Conservation (phyloP, 2,888 invertebrate genomes). For the Petrolisthes cinctipes region DNA sequence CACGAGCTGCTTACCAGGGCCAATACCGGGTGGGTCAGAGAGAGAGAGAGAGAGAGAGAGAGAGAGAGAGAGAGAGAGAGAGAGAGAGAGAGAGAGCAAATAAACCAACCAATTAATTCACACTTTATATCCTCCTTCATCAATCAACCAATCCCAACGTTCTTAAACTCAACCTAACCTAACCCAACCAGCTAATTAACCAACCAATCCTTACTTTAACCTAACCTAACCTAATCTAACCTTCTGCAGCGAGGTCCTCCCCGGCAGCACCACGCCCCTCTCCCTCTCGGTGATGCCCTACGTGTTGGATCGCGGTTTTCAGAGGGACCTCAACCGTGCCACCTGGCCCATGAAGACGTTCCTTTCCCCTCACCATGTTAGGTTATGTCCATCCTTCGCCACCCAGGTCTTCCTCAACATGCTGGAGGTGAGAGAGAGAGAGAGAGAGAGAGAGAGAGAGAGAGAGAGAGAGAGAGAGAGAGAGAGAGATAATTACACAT, state of each 20-base stretch:
- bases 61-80: neutral
- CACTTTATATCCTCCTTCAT: neutral
- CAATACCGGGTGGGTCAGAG: slow-evolving; percentile 79
- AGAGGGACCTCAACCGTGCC: slow-evolving; percentile 65
- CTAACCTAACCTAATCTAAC: neutral
- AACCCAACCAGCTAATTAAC: neutral
- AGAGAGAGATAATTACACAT: neutral
- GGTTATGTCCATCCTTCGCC: slow-evolving; percentile 25
- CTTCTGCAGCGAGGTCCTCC: slow-evolving; percentile 76
- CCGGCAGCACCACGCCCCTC: slow-evolving; percentile 76
- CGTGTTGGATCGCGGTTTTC: slow-evolving; percentile 68
- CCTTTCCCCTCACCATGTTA: slow-evolving; percentile 3
- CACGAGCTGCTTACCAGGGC: slow-evolving; percentile 79
- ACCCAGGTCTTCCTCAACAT: slow-evolving; percentile 42
- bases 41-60: neutral
- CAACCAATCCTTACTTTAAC: neutral
- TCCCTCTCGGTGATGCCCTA: slow-evolving; percentile 70
- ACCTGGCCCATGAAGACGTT: neutral
- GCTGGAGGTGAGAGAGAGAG: neutral
- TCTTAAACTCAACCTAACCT: neutral
- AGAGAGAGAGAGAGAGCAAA: neutral
- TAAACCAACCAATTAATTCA: neutral
- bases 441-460: neutral
- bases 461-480: neutral
- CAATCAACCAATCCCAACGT: neutral